Conservation (phyloP, 2,113 vertebrate genomes). For the Pedetes capensis region DNA sequence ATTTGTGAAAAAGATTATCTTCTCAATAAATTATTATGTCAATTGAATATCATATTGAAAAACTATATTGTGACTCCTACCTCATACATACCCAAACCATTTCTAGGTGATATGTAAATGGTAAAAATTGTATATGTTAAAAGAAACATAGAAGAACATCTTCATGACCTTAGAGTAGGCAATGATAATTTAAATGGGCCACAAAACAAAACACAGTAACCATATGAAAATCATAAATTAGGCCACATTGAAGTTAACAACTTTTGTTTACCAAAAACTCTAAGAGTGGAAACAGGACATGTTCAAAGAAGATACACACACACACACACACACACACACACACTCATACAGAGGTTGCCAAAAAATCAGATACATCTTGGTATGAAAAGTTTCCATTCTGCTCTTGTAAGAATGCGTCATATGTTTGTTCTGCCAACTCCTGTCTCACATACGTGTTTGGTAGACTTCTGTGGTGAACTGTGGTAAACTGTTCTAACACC, state of each 20-base stretch:
- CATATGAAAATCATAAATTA: constrained; percentile 19
- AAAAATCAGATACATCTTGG: too few species aligned
- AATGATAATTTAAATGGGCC: constrained; percentile 9
- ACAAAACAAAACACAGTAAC: background rate
- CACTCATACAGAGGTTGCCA: too few species aligned
- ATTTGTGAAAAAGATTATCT: background rate
- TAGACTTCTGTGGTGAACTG: too few species aligned
- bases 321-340: too few species aligned
- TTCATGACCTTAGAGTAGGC: constrained; percentile 7
- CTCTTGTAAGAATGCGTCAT: too few species aligned
- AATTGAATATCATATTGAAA: background rate
- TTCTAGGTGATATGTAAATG: background rate
- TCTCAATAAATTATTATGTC: constrained; percentile 11
- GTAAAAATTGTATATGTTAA: background rate
- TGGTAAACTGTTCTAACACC: too few species aligned
- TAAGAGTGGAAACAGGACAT: background rate
- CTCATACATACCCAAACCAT: background rate
- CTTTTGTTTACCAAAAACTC: background rate
- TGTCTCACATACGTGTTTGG: too few species aligned
- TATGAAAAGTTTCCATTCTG: too few species aligned
- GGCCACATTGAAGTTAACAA: background rate
- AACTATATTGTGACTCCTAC: background rate
- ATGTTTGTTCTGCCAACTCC: too few species aligned
- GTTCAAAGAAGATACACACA: background rate
- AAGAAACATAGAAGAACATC: background rate